phyloP scores from a whole-genome alignment of 2,113 vertebrate genomes.

The Microtus ochrogaster region DNA sequence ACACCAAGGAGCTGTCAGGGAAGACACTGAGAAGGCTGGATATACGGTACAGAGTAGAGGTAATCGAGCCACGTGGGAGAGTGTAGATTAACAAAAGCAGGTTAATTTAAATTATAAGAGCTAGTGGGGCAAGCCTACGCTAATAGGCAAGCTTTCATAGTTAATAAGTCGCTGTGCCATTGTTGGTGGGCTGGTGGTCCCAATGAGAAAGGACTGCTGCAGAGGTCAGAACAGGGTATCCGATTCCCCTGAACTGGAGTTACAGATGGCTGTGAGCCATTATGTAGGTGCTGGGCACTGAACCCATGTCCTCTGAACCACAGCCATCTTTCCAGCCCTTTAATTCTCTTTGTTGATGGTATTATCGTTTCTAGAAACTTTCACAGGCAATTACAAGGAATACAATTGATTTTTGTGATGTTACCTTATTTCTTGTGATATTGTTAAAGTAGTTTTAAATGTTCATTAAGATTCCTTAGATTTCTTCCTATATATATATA shows the following conservation, averaged over 20 bases:
- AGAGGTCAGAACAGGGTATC: not conserved
- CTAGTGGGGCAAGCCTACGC: not conserved
- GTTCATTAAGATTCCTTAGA: not conserved
- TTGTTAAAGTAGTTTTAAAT: conserved; percentile 35
- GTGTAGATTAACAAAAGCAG: not conserved
- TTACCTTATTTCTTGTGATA: not conserved
- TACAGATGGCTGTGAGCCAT: not conserved
- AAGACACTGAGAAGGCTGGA: not conserved
- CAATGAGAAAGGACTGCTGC: not conserved
- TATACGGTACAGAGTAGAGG: not conserved
- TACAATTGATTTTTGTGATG: not conserved
- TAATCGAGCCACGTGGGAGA: not conserved
- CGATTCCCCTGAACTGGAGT: not conserved
- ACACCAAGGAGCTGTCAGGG: not conserved
- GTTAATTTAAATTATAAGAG: not conserved
- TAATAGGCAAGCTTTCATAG: not conserved
- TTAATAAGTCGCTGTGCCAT: not conserved
- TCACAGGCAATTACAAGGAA: conserved; percentile 3
- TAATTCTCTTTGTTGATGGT: conserved; percentile 31
- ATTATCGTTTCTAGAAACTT: not conserved
- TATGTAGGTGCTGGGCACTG: not conserved
- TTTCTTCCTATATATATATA: not conserved
- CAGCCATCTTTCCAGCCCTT: not conserved
- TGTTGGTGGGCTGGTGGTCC: not conserved
- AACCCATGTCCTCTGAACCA: not conserved